Evolutionary conservation across 2,113 vertebrate species (phyloP), one percentile per base, ranked within the genome.

Genomic region (Hoplias malabaricus): DNA sequence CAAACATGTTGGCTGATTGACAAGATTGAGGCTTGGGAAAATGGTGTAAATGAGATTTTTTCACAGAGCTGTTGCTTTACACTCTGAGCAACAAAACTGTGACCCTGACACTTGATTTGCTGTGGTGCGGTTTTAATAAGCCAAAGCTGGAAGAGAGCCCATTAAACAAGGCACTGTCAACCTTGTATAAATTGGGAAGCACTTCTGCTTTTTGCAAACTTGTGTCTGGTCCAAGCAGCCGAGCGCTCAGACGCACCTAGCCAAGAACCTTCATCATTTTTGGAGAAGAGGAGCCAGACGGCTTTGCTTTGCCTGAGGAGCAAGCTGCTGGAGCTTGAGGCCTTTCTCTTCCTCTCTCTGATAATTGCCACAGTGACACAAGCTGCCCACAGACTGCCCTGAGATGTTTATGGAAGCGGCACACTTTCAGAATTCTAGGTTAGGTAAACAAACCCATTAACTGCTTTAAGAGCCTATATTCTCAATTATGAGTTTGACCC

Each of bases 401-500:
- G 76, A 71, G 57, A 50, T 75, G 72, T 69, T 71, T 75, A 70
- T 40, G 11, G 57, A 79, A 65, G 61, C 66, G 70, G 40, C 13
- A 53, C 67, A 48, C 67, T 68, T 46, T 21, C 56, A 21, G 77
- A 48, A 79, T 43, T 56, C 62, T 8, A 25, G 31, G 19, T 42
- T n/a, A 33, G 54, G 53, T 29, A 70, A 61, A 61, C 66, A 82
- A 79, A 70, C 71, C 50, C 70, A 75, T 82, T 82, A 82, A 36
- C 48, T 75, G 54, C 65, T 34, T 77, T 73, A 81, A 73, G 69
- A 73, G 71, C 33, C 46, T 48, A 33, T 59, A 31, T 71, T 79
- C 80, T 75, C 72, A 82, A 78, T 70, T 74, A 78, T 59, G 68
- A 13, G 16, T 42, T n/a, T 82, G 70, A 69, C 67, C 80, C 53